Conservation (phyloP, 2,888 invertebrate genomes). For the Agrilus biguttatus region DNA sequence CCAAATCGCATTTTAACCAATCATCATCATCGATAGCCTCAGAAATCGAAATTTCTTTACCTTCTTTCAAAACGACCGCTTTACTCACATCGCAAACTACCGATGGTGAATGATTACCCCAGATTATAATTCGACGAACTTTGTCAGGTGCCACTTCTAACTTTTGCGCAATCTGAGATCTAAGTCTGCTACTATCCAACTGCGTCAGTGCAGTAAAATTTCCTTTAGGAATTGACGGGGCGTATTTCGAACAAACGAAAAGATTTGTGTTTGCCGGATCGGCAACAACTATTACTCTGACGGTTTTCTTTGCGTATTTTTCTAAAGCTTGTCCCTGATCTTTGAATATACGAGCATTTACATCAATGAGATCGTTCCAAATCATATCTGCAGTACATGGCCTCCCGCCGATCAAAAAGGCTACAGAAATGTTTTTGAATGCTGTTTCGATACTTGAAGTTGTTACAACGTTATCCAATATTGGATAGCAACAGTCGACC, state of each 20-base stretch:
- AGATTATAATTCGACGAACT: conserved; percentile 78
- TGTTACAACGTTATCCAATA: conserved; percentile 63
- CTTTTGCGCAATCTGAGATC: conserved; percentile 60
- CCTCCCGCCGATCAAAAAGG: conserved; percentile 90
- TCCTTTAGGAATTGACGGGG: conserved; percentile 79
- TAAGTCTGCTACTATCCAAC: conserved; percentile 88
- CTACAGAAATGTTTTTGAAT: conserved; percentile 86
- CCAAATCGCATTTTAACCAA: conserved; percentile 65
- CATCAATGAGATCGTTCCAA: conserved; percentile 85
- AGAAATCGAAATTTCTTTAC: conserved; percentile 40
- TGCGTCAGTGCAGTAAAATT: conserved; percentile 93
- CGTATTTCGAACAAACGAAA: conserved; percentile 81
- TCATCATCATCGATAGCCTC: conserved; percentile 60
- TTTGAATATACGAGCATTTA: conserved; percentile 92
- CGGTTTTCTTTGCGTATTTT: conserved; percentile 73
- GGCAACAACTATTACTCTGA: conserved; percentile 86
- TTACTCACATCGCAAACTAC: conserved; percentile 82
- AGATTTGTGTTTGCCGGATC: conserved; percentile 97
- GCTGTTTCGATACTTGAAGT: conserved; percentile 71
- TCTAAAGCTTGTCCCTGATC: conserved; percentile 83
- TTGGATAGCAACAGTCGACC: conserved; percentile 77
- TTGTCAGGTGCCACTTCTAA: conserved; percentile 47
- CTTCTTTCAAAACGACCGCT: conserved; percentile 42
- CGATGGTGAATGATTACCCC: conserved; percentile 95
- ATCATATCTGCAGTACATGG: conserved; percentile 93